Base-by-base conservation (phyloP, 2,797 vertebrate genomes). In the Melanotaenia nigrans region DNA sequence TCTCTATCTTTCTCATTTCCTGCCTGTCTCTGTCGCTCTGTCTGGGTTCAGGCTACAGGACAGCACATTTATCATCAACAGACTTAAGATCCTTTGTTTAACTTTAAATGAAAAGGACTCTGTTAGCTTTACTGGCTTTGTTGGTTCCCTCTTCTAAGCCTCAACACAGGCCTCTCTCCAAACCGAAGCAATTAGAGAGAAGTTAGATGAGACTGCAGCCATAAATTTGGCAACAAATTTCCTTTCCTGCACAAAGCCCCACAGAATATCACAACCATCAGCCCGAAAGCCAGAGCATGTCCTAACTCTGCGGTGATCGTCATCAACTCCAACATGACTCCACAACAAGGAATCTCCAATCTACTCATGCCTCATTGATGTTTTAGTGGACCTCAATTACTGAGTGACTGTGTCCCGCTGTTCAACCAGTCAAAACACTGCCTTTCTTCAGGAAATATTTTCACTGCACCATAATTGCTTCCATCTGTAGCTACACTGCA, bases 381-480 rank as follows among this genome's bases (percentile, higher is more conserved):
- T 89, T 90, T 87, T 79, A 78, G 82, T 38, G 89, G 90, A 90
- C 90, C 90, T 93, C 92, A 88, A 90, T 93, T 91, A 93, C 82
- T 42, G 77, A 76, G 85, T 87, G 91, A 92, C 91, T 91, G 92
- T 89, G 81, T 91, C 90, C 92, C 87, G 79, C 93, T 90, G 89
- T 83, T 90, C 79, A 75, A 79, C 69, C 75, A 93, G 90, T 94
- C 91, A 89, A 94, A 94, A 94, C 92, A 92, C 68, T 33, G 91
- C 85, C 84, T 92, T 90, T 90, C 88, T 90, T 90, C 71, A 36
- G 86, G 92, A 93, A 93, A 94, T 93, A 92, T 94, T 94, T 92
- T 90, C 90, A 90, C 92, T 87, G 86, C 85, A 58, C 80, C 78
- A 76, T 94, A 94, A 95, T 93, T 94, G 92, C 85, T 90, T 88